Evolutionary conservation across 2,888 invertebrate species (phyloP), one percentile per base, ranked within the genome.

Genomic region (Mythimna albipuncta): DNA sequence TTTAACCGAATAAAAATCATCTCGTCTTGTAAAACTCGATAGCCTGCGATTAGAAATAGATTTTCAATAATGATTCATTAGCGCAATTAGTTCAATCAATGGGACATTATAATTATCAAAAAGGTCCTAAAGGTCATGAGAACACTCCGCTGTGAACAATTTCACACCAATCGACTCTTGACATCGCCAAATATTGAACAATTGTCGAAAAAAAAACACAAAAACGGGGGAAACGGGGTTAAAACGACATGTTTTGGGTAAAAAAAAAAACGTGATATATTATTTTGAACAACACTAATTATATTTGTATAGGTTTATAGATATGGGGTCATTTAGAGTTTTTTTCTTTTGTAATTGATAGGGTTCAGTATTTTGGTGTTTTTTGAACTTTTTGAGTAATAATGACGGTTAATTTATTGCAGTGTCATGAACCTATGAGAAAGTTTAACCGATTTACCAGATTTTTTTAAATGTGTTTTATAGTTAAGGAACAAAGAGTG

Each of bases 231-330:
- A 94, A 94, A 91, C 87, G 86, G 94, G 94, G 95, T 94, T 93
- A 94, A 95, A 95, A 90, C 87, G 91, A 88, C 91, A 88, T 96
- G 95, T 96, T 96, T 96, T 95, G 94, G 94, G 94, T 94, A 94
- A 95, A 96, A 88, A 86, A 86, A 80, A 81, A 75, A 69, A 79
- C 81, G 90, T 93, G 91, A 93, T 91, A 90, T 92, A 93, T 93
- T 91, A 91, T 92, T 88, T 89, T 88, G 87, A 86, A 93, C 92
- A 92, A 93, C 91, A 93, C 95, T 96, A 96, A 96, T 96, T 95
- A 94, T 94, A 89, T 94, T 95, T 94, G 96, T 95, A 95, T 95
- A 86, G 92, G 88, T 91, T 89, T 91, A 89, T 88, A 83, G 88
- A 88, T 88, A 87, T 82, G 87, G 91, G 88, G 91, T 91, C 88